phyloP scores from a whole-genome alignment of 2,888 invertebrate genomes.

The Tachina fera region DNA sequence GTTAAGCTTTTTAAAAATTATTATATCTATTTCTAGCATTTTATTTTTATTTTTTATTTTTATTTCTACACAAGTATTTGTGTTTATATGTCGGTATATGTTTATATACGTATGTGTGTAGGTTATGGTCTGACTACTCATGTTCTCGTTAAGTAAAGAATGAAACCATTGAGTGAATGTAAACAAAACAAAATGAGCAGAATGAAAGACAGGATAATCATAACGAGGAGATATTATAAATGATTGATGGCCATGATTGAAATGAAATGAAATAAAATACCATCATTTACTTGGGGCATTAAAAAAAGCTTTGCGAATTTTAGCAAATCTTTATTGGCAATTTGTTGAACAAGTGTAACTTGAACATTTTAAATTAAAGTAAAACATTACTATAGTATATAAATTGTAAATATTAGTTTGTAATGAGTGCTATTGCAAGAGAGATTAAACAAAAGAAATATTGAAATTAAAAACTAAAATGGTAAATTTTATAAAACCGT shows the following conservation, averaged over 20 bases:
- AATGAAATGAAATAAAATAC: slow-evolving; percentile 33
- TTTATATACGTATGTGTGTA: not conserved
- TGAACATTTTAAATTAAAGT: slow-evolving; percentile 1
- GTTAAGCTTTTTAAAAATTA: slow-evolving; percentile 11
- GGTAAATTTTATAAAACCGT: too few species aligned
- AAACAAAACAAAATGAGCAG: slow-evolving; percentile 32
- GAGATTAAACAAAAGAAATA: too few species aligned
- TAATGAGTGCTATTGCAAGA: too few species aligned
- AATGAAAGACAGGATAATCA: slow-evolving; percentile 47
- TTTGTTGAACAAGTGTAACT: slow-evolving; percentile 36
- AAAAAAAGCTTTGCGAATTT: slow-evolving; percentile 9
- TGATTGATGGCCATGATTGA: slow-evolving; percentile 59
- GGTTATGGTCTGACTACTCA: slow-evolving; percentile 17
- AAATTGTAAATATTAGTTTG: not conserved
- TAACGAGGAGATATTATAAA: slow-evolving; percentile 31
- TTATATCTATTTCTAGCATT: not conserved
- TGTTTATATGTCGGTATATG: not conserved
- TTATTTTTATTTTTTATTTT: not conserved
- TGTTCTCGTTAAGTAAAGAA: slow-evolving; percentile 4
- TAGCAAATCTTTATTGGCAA: slow-evolving; percentile 36
- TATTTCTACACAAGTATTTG: not conserved
- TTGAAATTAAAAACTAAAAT: too few species aligned
- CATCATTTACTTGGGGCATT: slow-evolving; percentile 26
- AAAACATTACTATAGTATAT: not conserved
- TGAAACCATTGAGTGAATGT: not conserved